These are phyloP conservation scores for Chrysodeixis includens DNA, from an alignment of 2,888 invertebrate species.

Conservation along the genomic window DNA sequence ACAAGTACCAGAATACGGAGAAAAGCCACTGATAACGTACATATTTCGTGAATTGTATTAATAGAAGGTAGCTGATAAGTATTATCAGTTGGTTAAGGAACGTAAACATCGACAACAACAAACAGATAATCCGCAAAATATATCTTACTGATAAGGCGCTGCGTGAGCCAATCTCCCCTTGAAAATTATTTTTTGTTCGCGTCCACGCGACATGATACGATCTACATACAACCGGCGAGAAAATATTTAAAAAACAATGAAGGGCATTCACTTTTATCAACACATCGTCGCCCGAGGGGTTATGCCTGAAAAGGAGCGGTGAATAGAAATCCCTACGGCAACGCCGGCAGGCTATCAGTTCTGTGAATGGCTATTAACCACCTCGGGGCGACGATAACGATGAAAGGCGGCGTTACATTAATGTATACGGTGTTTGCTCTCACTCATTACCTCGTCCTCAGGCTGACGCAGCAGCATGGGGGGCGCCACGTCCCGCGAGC, in stretches of 20 bases:
- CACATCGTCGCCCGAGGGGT: conserved; percentile 83
- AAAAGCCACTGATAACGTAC: conserved; percentile 13
- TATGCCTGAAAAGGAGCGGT: conserved; percentile 76
- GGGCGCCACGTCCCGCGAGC: conserved; percentile 78
- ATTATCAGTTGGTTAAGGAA: conserved; percentile 35
- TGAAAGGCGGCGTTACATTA: conserved; percentile 77
- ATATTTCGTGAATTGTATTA: conserved; percentile 16
- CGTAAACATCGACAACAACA: conserved; percentile 62
- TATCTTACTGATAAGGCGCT: conserved; percentile 72
- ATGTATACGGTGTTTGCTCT: conserved; percentile 75
- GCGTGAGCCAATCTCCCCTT: conserved; percentile 72
- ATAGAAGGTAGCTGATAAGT: conserved; percentile 14
- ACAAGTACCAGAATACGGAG: conserved; percentile 11
- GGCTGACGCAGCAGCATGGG: conserved; percentile 84
- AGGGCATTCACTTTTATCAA: conserved; percentile 85
- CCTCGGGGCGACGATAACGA: conserved; percentile 86
- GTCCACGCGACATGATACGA: conserved; percentile 71
- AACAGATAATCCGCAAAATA: conserved; percentile 60
- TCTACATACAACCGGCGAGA: conserved; percentile 77
- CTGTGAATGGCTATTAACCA: conserved; percentile 85
- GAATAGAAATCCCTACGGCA: conserved; percentile 80
- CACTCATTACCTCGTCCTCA: conserved; percentile 83
- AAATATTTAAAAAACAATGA: conserved; percentile 86
- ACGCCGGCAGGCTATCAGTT: conserved; percentile 80
- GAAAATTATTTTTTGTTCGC: conserved; percentile 72